Percentiles rank a stretch among this genome's conserved stretches.
Evolutionary conservation across 2,113 vertebrate species (phyloP).

Genomic region (Ptyas mucosa): DNA sequence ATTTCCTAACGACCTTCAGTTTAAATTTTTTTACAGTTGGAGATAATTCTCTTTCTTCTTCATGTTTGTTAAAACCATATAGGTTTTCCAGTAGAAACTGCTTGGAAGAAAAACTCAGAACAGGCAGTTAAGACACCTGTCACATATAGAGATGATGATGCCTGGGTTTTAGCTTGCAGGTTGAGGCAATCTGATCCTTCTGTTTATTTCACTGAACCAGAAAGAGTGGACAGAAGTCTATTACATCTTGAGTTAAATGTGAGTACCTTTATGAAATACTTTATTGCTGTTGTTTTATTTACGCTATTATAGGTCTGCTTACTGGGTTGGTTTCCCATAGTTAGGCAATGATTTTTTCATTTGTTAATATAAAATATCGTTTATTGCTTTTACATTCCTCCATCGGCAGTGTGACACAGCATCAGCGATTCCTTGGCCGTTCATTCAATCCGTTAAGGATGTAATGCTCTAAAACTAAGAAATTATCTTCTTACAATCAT

Average conservation of each 20-base stretch:
- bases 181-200: conserved; percentile 51
- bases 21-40: neutral
- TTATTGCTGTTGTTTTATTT: neutral
- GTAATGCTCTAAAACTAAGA: neutral
- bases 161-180: conserved; percentile 64
- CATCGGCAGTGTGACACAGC: neutral
- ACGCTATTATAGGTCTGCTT: neutral
- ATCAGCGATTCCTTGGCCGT: neutral
- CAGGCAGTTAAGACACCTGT: conserved; percentile 55
- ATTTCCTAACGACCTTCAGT: neutral
- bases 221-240: conserved; percentile 59
- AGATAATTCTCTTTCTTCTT: conserved; percentile 30
- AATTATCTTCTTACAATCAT: neutral
- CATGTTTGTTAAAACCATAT: conserved; percentile 46
- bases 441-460: neutral
- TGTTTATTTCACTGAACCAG: conserved; percentile 60
- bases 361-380: neutral
- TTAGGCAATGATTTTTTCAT: neutral
- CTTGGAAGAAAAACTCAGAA: conserved; percentile 62
- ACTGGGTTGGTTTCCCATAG: neutral
- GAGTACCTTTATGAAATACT: conserved; percentile 55
- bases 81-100: conserved; percentile 57
- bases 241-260: conserved; percentile 70
- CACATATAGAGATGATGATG: conserved; percentile 59
- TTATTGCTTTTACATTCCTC: neutral